phyloP scores from a whole-genome alignment of 2,888 invertebrate genomes.

The Hypomecis atomaria region DNA sequence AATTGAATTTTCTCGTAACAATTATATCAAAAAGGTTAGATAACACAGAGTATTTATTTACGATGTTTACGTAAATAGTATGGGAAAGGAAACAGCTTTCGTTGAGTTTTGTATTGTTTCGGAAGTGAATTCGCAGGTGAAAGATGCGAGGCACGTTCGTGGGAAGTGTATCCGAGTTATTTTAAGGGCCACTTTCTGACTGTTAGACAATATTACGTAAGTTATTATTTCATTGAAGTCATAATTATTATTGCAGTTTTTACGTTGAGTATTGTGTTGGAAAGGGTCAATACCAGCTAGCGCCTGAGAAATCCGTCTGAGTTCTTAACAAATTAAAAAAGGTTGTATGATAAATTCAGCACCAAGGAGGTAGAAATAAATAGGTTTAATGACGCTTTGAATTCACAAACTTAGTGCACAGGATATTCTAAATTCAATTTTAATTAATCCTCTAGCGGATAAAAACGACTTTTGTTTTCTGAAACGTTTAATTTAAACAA shows the following conservation, averaged over 20 bases:
- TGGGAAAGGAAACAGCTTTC: constrained; percentile 41
- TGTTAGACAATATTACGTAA: constrained; percentile 16
- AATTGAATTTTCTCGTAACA: no score
- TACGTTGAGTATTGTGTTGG: not conserved
- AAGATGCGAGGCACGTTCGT: constrained; percentile 22
- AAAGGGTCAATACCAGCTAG: not conserved
- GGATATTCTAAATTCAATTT: no score
- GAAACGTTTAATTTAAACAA: no score
- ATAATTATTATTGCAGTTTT: not conserved
- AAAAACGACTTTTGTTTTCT: no score
- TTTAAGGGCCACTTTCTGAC: constrained; percentile 26
- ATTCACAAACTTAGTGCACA: no score
- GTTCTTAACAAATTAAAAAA: no score
- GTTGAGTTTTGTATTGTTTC: constrained; percentile 29
- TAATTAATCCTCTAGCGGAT: no score
- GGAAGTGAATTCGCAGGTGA: constrained; percentile 17
- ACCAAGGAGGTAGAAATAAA: no score
- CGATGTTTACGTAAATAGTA: constrained; percentile 43
- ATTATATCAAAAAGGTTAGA: constrained; percentile 25
- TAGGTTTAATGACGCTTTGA: no score
- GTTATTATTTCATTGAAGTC: not conserved
- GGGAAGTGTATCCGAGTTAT: constrained; percentile 21
- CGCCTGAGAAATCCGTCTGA: no score
- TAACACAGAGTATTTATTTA: constrained; percentile 44
- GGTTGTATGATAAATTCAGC: no score